Percentiles rank a stretch among this genome's conserved stretches.
phyloP scores from a whole-genome alignment of 2,113 vertebrate genomes.

The Cyprinodon brontotheroides region DNA sequence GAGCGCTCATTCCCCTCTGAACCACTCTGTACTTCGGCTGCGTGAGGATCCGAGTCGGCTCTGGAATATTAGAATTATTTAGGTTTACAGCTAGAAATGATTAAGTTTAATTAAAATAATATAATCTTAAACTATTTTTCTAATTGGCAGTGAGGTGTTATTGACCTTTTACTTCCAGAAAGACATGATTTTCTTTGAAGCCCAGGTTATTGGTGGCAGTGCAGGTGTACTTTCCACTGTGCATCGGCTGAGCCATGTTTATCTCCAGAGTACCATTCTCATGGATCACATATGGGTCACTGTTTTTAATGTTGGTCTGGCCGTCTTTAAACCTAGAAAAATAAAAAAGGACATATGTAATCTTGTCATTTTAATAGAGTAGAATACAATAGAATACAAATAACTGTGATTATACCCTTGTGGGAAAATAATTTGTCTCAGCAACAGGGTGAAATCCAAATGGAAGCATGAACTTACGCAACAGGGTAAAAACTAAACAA shows the following conservation, averaged over 20 bases:
- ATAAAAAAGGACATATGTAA: background rate
- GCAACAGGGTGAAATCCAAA: no score
- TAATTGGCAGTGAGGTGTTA: background rate
- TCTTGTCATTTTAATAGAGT: background rate
- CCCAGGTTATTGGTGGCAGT: conserved; percentile 92
- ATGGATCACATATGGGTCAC: conserved; percentile 86
- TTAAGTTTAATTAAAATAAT: background rate
- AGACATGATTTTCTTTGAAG: conserved; percentile 88
- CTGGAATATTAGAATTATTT: conserved; percentile 61
- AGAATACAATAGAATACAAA: no score
- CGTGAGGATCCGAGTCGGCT: conserved; percentile 92
- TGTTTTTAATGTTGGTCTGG: conserved; percentile 84
- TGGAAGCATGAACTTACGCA: no score
- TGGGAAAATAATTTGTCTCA: no score
- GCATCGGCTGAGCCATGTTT: conserved; percentile 84
- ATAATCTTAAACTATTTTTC: background rate
- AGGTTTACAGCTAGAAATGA: background rate
- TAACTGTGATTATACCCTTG: no score
- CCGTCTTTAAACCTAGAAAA: conserved; percentile 89
- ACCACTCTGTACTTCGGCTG: conserved; percentile 90
- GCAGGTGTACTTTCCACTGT: conserved; percentile 90
- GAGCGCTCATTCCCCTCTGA: conserved; percentile 83
- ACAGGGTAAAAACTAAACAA: background rate
- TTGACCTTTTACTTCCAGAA: conserved; percentile 94
- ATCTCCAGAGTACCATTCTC: conserved; percentile 93